These are phyloP conservation scores for Marmota monax DNA, from an alignment of 2,113 vertebrate species.

Conservation along the genomic window DNA sequence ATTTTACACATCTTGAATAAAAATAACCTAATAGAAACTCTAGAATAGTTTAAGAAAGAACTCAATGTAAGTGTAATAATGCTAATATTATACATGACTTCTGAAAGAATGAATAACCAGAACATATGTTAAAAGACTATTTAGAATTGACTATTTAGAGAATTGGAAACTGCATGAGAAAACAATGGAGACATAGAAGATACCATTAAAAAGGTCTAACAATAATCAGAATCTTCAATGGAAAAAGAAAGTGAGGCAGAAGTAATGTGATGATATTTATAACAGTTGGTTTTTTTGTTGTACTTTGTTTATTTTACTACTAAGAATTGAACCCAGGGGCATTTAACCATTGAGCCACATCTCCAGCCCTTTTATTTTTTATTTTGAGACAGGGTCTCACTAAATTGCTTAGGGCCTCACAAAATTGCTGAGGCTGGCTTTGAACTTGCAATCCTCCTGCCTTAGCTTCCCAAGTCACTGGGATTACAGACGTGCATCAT, in stretches of 20 bases:
- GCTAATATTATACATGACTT: background rate
- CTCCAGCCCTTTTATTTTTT: too few species aligned
- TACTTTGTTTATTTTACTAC: too few species aligned
- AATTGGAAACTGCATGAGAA: background rate
- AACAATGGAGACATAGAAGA: background rate
- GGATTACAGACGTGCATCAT: too few species aligned
- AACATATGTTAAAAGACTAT: background rate
- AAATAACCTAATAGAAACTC: background rate
- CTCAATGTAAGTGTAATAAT: background rate
- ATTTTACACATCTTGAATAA: background rate
- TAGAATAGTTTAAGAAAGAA: background rate
- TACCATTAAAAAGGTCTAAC: conserved; percentile 9
- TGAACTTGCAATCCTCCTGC: too few species aligned
- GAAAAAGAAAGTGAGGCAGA: background rate
- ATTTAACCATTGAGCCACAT: too few species aligned
- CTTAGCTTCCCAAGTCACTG: too few species aligned
- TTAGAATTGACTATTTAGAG: background rate
- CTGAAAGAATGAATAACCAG: background rate
- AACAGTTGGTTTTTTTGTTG: too few species aligned
- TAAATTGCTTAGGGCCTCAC: too few species aligned
- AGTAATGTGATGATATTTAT: background rate
- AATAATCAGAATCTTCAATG: background rate
- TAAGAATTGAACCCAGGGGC: too few species aligned
- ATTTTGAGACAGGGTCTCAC: too few species aligned
- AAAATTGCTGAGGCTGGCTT: too few species aligned